Base-by-base conservation (phyloP, 2,797 vertebrate genomes). In the Cirrhinus mrigala region DNA sequence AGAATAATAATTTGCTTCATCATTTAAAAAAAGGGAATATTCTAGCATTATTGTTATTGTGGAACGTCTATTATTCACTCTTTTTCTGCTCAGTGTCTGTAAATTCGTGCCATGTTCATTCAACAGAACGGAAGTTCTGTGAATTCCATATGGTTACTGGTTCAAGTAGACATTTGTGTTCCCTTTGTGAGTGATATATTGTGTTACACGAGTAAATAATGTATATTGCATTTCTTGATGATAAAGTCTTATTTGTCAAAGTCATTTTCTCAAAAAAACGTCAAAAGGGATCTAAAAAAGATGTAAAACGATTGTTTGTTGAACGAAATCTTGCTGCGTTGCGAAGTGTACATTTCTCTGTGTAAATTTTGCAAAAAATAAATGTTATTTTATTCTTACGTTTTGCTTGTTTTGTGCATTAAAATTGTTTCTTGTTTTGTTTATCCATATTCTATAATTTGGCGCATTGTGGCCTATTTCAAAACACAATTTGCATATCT, bases 351-450 rank as follows among this genome's bases (percentile, higher is more conserved):
- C 91, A 93, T 94, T 96, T 92, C 92, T 91, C 92, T 93, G 92
- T 96, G 96, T 97, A 96, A 95, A 97, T 96, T 90, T 96, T 96
- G 94, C 95, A 97, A 97, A 96, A 97, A 99, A 99, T 99, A 99
- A 99, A 99, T 97, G 97, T 97, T 98, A 98, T 99, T 99, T 98
- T 98, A 96, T 86, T 86, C 82, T 85, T 87, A 87, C 2, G 69
- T 64, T 83, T 77, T 71, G 80, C 66, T 73, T 86, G n/a, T 46
- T 46, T 54, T 68, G 44, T 77, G 44, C 24, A 66, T 58, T 44
- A 40, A 8, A n/a, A 7, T 29, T 16, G 9, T 85, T 20, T 56
- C 50, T n/a, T 64, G 6, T 64, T 33, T 56, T 69, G 29, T 60
- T 46, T 4, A 77, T 60, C 6, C 4, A 46, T 10, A 77, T n/a